Base-by-base conservation (phyloP, 2,113 vertebrate genomes). In the Numida meleagris region DNA sequence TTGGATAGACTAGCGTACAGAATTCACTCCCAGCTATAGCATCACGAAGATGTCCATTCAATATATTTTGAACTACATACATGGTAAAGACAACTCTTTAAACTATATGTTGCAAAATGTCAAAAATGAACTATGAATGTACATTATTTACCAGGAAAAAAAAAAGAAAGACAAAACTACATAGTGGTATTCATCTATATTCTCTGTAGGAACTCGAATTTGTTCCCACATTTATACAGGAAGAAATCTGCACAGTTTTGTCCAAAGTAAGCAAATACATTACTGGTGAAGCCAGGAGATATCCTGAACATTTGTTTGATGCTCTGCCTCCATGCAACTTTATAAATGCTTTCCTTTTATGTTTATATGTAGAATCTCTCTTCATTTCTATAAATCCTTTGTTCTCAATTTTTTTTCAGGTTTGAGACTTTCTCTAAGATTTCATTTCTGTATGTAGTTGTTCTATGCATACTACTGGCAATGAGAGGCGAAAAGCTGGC, bases 401-500 rank as follows among this genome's bases (percentile, higher is more conserved):
- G 8, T 71, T 10, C 21, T 87, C 42, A 75, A 65, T 58, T 13
- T 62, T 7, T 74, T 16, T 38, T 89, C 45, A 59, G 8, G 6
- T 53, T 67, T 77, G 72, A 61, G n/a, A 70, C 45, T 62, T 81
- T 82, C 62, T 68, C 0, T 48, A 79, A 34, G 40, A 85, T 62
- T 73, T 63, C 42, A 82, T 87, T 62, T 85, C 42, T 88, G 10
- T 40, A 50, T 81, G 59, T 55, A 67, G 88, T 88, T 94, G 67
- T 93, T 91, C 86, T 90, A 34, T 59, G 12, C 33, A 50, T 78
- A 46, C 7, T 76, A 24, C 45, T 96, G 92, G 88, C 90, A 88
- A 86, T 74, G 25, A 70, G 9, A 71, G 13, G 7, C 67, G 16
- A 42, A 55, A 90, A 91, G 20, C 46, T 86, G 51, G 72, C 94